Percentiles rank a stretch among this genome's conserved stretches.
Conservation (phyloP, 2,797 vertebrate species). For the Simalia tracyae region DNA sequence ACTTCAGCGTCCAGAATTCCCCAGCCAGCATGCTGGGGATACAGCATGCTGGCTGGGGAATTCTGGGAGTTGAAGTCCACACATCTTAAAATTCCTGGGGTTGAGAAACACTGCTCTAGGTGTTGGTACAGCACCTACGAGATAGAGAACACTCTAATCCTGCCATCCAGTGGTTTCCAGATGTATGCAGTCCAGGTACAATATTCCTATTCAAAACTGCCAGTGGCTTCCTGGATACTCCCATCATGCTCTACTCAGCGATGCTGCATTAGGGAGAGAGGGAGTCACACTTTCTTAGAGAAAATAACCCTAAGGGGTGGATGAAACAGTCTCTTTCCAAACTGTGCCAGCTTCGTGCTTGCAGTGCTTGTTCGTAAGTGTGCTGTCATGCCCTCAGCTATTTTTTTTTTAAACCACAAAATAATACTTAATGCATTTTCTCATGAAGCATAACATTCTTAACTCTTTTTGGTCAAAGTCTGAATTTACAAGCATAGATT, state of each 20-base stretch:
- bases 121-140: not conserved
- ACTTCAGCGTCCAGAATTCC: too few relatives aligned
- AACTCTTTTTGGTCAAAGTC: not conserved
- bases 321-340: not conserved
- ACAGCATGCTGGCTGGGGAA: too few relatives aligned
- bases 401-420: not conserved
- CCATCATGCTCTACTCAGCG: not conserved
- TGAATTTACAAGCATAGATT: not conserved
- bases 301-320: not conserved
- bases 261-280: not conserved
- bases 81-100: too few relatives aligned
- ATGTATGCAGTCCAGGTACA: not conserved
- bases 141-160: not conserved
- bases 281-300: not conserved
- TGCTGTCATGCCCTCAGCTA: not conserved
- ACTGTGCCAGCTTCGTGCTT: not conserved
- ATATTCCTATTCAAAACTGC: not conserved
- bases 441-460: not conserved
- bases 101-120: not conserved
- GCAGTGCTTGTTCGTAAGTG: not conserved
- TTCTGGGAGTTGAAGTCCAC: too few relatives aligned
- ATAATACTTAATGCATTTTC: not conserved
- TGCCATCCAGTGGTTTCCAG: not conserved
- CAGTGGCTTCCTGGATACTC: not conserved
- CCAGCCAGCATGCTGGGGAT: too few relatives aligned